These are phyloP conservation scores for Anabas testudineus DNA, from an alignment of 2,797 vertebrate genomes.

Conservation along the genomic window DNA sequence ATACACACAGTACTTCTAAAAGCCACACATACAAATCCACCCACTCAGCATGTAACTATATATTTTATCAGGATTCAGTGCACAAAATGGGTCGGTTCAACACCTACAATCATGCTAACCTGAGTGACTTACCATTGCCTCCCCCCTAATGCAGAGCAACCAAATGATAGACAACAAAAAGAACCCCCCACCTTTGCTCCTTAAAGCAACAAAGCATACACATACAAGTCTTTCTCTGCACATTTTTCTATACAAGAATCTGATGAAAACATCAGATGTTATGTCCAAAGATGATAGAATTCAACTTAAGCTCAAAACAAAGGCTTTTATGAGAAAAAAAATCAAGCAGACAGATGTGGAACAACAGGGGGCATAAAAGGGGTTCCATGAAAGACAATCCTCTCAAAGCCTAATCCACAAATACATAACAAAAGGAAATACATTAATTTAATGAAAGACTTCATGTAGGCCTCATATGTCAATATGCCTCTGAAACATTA, in stretches of 20 bases:
- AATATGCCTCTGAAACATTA: constrained; percentile 9
- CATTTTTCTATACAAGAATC: constrained; percentile 5
- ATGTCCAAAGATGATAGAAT: constrained; percentile 19
- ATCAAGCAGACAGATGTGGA: constrained; percentile 53
- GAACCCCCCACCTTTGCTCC: not conserved
- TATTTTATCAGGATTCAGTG: constrained; percentile 28
- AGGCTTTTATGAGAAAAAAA: constrained; percentile 11
- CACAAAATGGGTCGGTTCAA: constrained; percentile 36
- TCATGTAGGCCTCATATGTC: constrained; percentile 3
- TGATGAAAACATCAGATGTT: constrained; percentile 29
- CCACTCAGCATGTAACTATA: constrained; percentile 45
- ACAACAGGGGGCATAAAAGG: constrained; percentile 39
- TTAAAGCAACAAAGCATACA: constrained; percentile 9
- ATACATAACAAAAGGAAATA: constrained; percentile 37
- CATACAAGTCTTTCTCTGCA: constrained; percentile 8
- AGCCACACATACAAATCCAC: constrained; percentile 44
- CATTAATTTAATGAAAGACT: constrained; percentile 44
- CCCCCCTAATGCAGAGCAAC: constrained; percentile 13
- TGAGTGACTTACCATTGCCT: constrained; percentile 19
- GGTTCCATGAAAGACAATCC: constrained; percentile 52
- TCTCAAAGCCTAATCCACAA: constrained; percentile 45
- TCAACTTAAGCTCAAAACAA: constrained; percentile 10
- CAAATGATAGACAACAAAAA: constrained; percentile 13
- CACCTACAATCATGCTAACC: constrained; percentile 34
- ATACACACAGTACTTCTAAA: constrained; percentile 29